Evolutionary conservation across 2,888 invertebrate genomes (phyloP).

Genomic region (Aromia moschata): DNA sequence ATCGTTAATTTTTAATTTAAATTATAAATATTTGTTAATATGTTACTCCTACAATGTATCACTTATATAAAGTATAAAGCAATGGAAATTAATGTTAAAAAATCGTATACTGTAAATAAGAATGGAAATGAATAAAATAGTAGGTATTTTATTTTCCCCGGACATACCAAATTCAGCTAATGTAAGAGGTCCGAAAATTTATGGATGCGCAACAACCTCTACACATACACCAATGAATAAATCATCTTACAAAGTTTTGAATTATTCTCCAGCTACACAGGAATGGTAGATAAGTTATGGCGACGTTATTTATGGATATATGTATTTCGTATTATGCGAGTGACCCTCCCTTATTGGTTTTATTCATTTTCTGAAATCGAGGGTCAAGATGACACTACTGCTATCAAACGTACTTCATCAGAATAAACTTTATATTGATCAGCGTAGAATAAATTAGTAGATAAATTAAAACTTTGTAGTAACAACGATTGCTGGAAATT

Average conservation of each 20-base stretch:
- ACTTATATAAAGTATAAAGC: too few species aligned
- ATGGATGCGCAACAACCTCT: conserved; percentile 17
- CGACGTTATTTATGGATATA: conserved; percentile 28
- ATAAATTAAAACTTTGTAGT: too few species aligned
- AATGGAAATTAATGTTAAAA: too few species aligned
- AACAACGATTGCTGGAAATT: too few species aligned
- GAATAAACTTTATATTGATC: conserved; percentile 8
- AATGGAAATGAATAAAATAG: too few species aligned
- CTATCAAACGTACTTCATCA: conserved; percentile 5
- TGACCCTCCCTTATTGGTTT: conserved; percentile 35
- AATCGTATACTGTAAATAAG: too few species aligned
- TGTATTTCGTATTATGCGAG: conserved; percentile 24
- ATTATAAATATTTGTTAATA: too few species aligned
- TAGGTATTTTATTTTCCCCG: too few species aligned
- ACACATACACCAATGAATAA: conserved; percentile 16
- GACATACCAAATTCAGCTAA: too few species aligned
- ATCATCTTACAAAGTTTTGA: conserved; percentile 17
- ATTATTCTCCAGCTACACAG: conserved; percentile 17
- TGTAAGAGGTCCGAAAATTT: conserved; percentile 9
- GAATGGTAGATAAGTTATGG: conserved; percentile 19
- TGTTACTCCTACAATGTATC: too few species aligned
- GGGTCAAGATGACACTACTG: conserved; percentile 28
- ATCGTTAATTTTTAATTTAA: too few species aligned
- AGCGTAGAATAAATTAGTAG: background rate
- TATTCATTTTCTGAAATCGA: conserved; percentile 32